Base-by-base conservation (phyloP, 2,888 invertebrate species). In the Hirtodrosophila duncani region DNA sequence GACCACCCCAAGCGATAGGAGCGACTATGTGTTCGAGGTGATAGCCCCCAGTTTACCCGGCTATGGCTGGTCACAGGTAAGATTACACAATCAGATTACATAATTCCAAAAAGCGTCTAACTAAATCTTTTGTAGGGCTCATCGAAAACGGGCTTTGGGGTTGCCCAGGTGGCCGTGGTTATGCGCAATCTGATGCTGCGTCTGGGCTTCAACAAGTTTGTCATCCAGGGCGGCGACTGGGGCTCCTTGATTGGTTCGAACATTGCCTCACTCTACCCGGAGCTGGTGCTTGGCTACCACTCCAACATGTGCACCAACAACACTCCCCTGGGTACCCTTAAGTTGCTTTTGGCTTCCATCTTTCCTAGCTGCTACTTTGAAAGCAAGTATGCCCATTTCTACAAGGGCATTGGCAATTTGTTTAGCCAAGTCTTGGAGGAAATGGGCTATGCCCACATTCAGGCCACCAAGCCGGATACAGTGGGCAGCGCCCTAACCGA, bases 401-500 rank as follows among this genome's bases (percentile, higher is more conserved):
- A 89, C 60, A 89, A 87, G 56, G 89, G 90, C 0, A 7, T 88
- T 0, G 60, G 67, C 0, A 29, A 70, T 0, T 11, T 74, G 0
- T 74, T 85, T 4, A 2, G 3, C 1, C 16, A 39, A 13, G 1
- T 86, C 0, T n/a, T 88, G 21, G 77, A 86, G 60, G 90, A 91
- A 80, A 67, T 67, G 9, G 91, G 91, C 1, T 91, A 92, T 69
- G 80, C 93, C 62, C 95, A 96, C 80, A 69, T 96, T 1, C 96
- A 97, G 83, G 90, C 93, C 0, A 94, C 95, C 0, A 96, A 95
- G 84, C 96, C 97, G 7, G 96, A 97, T 79, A 95, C 96, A 0
- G 88, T 95, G 63, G 96, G 95, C 41, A 72, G 67, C n/a, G 84
- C 69, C 0, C 56, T 87, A 24, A 45, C 78, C 1, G 62, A 85